These are phyloP conservation scores for Drosophila sordidapex DNA, from an alignment of 2,888 invertebrate genomes.

Conservation along the genomic window DNA sequence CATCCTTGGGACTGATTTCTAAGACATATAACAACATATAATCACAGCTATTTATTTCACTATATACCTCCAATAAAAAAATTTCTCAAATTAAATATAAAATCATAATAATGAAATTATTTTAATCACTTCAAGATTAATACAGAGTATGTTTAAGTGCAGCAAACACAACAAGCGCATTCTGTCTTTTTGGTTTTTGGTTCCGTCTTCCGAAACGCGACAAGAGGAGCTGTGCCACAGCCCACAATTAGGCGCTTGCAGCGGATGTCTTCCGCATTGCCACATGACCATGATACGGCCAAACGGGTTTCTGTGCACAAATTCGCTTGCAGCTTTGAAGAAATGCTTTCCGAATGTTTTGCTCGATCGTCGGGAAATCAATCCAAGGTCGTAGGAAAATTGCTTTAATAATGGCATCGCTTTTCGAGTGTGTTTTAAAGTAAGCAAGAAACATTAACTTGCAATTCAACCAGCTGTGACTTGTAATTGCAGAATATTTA, in stretches of 20 bases:
- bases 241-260: slow-evolving; percentile 64
- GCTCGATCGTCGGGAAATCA: slow-evolving; percentile 4
- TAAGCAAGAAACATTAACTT: background rate
- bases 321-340: slow-evolving; percentile 20
- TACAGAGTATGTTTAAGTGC: slow-evolving; percentile 24
- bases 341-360: slow-evolving; percentile 41
- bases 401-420: background rate
- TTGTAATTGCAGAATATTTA: background rate
- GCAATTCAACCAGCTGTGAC: background rate
- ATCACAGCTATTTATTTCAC: background rate
- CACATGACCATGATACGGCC: slow-evolving; percentile 37
- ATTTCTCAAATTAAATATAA: background rate
- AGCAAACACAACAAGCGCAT: background rate
- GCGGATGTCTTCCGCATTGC: slow-evolving; percentile 65
- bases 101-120: background rate
- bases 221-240: slow-evolving; percentile 41
- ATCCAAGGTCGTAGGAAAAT: slow-evolving; percentile 33
- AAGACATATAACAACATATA: background rate
- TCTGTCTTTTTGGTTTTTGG: slow-evolving; percentile 31
- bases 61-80: background rate
- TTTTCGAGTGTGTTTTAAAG: background rate
- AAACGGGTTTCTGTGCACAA: slow-evolving; percentile 61
- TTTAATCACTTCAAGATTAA: rapidly evolving
- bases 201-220: slow-evolving; percentile 71
- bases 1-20: background rate